Evolutionary conservation across 2,888 invertebrate species (phyloP).

Genomic region (Cataglyphis altisquamis): DNA sequence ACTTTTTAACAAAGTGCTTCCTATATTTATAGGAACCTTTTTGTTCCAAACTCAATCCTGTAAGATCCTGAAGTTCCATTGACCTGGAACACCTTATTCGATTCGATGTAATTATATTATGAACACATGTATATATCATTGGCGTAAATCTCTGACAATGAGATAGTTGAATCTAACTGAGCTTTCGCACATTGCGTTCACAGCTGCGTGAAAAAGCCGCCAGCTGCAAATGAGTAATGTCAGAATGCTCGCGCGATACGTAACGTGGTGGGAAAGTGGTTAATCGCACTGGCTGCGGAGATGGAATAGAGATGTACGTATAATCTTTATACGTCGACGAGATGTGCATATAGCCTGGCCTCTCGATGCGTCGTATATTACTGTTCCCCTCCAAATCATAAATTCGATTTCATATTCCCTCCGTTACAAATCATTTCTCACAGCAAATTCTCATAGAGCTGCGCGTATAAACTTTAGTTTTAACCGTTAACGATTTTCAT

Average conservation of each 20-base stretch:
- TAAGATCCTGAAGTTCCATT: no score
- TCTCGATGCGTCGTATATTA: constrained; percentile 24
- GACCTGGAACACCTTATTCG: no score
- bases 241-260: constrained; percentile 32
- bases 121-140: constrained; percentile 33
- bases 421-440: constrained; percentile 8
- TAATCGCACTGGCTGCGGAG: constrained; percentile 35
- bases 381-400: constrained; percentile 4
- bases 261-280: constrained; percentile 48
- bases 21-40: no score
- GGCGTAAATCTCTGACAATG: constrained; percentile 31
- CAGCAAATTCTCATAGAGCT: not conserved
- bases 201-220: constrained; percentile 51
- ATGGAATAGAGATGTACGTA: constrained; percentile 40
- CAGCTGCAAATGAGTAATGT: constrained; percentile 56
- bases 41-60: no score
- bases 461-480: not conserved
- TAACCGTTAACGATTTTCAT: not conserved
- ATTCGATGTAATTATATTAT: constrained; percentile 16
- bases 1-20: no score
- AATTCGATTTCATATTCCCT: not conserved
- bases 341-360: not conserved
- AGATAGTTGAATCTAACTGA: constrained; percentile 42
- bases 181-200: constrained; percentile 31
- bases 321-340: constrained; percentile 24